phyloP scores from a whole-genome alignment of 1,140 invertebrate genomes.

The Lerema accius region DNA sequence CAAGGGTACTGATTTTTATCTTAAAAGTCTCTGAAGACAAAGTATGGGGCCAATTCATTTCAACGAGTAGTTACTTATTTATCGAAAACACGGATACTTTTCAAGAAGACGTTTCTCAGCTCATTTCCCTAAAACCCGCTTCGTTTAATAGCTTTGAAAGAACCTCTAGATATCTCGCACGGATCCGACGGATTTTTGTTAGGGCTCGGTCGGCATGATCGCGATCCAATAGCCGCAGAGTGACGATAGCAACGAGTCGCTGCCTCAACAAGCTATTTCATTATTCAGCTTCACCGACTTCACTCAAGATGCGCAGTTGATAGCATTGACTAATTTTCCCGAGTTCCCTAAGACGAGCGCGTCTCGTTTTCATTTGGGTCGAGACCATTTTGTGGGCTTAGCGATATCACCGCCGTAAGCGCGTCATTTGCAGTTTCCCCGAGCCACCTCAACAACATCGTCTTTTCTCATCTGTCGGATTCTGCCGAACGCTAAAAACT shows the following conservation, averaged over 20 bases:
- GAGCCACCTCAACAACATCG: conserved; percentile 45
- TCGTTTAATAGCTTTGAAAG: conserved; percentile 77
- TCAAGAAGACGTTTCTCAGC: conserved; percentile 53
- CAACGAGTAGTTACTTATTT: conserved; percentile 62
- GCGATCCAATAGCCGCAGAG: conserved; percentile 58
- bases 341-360: conserved; percentile 57
- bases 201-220: conserved; percentile 49
- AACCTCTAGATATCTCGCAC: conserved; percentile 70
- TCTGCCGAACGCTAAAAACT: neutral
- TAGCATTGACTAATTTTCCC: conserved; percentile 75
- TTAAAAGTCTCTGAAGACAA: conserved; percentile 60
- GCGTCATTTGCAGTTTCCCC: conserved; percentile 62
- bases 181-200: conserved; percentile 71
- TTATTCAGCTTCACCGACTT: conserved; percentile 68
- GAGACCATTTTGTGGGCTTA: conserved; percentile 64
- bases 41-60: conserved; percentile 68
- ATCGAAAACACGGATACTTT: conserved; percentile 62
- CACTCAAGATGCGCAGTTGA: conserved; percentile 60
- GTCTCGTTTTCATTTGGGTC: conserved; percentile 66
- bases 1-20: conserved; percentile 59
- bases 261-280: conserved; percentile 74
- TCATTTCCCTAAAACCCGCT: conserved; percentile 78
- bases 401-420: conserved; percentile 64
- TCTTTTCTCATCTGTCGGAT: conserved; percentile 31
- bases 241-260: conserved; percentile 59